A percentile compares a stretch with the other conserved stretches of the same genome.
Conservation (phyloP, 2,888 invertebrate genomes). For the Aproaerema taeniolella region DNA sequence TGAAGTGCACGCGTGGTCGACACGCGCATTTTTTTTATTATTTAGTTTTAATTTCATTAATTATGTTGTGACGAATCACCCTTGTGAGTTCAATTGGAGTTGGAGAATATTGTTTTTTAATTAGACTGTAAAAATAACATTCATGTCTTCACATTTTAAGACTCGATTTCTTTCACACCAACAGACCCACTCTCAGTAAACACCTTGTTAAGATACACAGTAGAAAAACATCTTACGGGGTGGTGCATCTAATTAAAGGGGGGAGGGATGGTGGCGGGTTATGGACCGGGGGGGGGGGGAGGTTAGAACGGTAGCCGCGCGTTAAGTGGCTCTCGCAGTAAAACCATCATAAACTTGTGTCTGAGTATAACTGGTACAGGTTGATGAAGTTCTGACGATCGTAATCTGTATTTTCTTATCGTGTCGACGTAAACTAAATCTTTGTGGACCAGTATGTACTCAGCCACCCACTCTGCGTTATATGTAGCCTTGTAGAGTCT, state of each 20-base stretch:
- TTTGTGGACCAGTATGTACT: too few relatives aligned
- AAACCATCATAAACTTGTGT: conserved; percentile 72
- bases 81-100: neutral
- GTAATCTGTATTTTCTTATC: too few relatives aligned
- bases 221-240: conserved; percentile 36
- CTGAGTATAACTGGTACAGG: conserved; percentile 36
- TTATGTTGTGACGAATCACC: conserved; percentile 41
- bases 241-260: conserved; percentile 55
- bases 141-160: too few relatives aligned
- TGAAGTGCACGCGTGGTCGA: conserved; percentile 51
- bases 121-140: too few relatives aligned
- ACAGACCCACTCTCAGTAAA: conserved; percentile 18
- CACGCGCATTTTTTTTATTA: conserved; percentile 58
- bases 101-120: conserved; percentile 5
- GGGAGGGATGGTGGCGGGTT: conserved; percentile 24
- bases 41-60: conserved; percentile 67
- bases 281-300: conserved; percentile 31
- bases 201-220: conserved; percentile 36
- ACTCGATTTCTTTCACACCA: conserved; percentile 22
- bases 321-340: conserved; percentile 70
- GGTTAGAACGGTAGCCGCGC: conserved; percentile 53
- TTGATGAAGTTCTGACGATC: too few relatives aligned
- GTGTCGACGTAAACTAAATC: too few relatives aligned
- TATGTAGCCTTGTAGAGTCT: too few relatives aligned
- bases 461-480: too few relatives aligned